Evolutionary conservation across 2,888 invertebrate genomes (phyloP).

Genomic region (Himalopsyche japonica): DNA sequence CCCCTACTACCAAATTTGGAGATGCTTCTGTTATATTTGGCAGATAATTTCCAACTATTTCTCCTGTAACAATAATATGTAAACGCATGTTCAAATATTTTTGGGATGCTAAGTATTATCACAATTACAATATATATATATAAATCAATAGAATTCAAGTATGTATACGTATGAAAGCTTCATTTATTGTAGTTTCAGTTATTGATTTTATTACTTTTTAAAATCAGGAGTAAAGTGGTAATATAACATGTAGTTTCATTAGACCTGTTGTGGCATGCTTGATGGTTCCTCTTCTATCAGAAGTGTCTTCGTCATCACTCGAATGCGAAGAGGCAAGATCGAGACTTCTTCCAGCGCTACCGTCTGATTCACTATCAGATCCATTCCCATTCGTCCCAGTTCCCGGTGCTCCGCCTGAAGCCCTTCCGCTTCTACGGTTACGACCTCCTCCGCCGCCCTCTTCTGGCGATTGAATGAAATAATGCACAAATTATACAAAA

Average conservation of each 20-base stretch:
- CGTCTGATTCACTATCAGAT: constrained; percentile 82
- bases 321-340: constrained; percentile 95
- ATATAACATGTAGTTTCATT: constrained; percentile 58
- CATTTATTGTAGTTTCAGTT: too few relatives aligned
- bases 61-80: constrained; percentile 5
- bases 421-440: background rate
- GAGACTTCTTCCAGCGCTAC: constrained; percentile 74
- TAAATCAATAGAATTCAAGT: too few relatives aligned
- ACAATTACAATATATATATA: too few relatives aligned
- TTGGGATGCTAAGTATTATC: too few relatives aligned
- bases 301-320: constrained; percentile 83
- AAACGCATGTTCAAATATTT: background rate
- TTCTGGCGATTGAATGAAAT: background rate
- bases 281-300: constrained; percentile 53
- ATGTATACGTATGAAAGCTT: too few relatives aligned
- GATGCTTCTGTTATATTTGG: constrained; percentile 58
- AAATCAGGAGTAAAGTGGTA: constrained; percentile 41
- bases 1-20: constrained; percentile 44
- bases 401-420: constrained; percentile 42
- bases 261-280: constrained; percentile 51
- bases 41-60: constrained; percentile 46
- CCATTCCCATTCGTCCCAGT: constrained; percentile 56
- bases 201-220: too few relatives aligned
- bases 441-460: background rate
- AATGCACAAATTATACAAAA: background rate